These are phyloP conservation scores for Antheraea assamensis DNA, from an alignment of 2,888 invertebrate species.

Conservation along the genomic window DNA sequence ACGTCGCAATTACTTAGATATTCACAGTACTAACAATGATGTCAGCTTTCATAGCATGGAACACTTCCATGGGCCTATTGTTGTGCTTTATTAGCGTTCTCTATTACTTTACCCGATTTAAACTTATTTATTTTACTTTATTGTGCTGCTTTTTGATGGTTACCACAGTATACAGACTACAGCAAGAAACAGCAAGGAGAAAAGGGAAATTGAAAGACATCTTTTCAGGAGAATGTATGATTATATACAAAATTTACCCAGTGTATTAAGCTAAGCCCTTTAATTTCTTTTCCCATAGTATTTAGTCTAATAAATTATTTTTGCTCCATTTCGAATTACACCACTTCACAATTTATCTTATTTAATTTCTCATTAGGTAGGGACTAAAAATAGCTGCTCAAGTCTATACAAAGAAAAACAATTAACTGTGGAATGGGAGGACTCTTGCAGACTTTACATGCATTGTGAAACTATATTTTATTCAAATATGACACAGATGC, in stretches of 20 bases:
- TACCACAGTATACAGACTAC: slow-evolving; percentile 89
- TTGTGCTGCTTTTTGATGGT: slow-evolving; percentile 85
- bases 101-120: slow-evolving; percentile 76
- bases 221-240: slow-evolving; percentile 92
- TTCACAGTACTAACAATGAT: slow-evolving; percentile 58
- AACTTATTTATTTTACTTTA: slow-evolving; percentile 78
- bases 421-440: slow-evolving; percentile 32
- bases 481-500: slow-evolving; percentile 10
- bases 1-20: slow-evolving; percentile 38
- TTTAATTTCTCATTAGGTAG: slow-evolving; percentile 36
- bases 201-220: slow-evolving; percentile 93
- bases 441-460: slow-evolving; percentile 17
- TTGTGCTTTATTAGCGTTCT: slow-evolving; percentile 75
- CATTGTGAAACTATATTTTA: slow-evolving; percentile 15
- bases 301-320: slow-evolving; percentile 43
- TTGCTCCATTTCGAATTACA: slow-evolving; percentile 20
- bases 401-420: slow-evolving; percentile 32
- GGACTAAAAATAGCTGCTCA: slow-evolving; percentile 44
- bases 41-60: slow-evolving; percentile 66
- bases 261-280: slow-evolving; percentile 74
- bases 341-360: slow-evolving; percentile 27
- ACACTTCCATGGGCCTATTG: slow-evolving; percentile 70
- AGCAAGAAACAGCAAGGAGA: slow-evolving; percentile 89
- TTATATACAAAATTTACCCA: slow-evolving; percentile 77
- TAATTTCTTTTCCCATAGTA: slow-evolving; percentile 56